Base-by-base conservation (phyloP, 2,888 invertebrate genomes). In the Dryobota labecula region DNA sequence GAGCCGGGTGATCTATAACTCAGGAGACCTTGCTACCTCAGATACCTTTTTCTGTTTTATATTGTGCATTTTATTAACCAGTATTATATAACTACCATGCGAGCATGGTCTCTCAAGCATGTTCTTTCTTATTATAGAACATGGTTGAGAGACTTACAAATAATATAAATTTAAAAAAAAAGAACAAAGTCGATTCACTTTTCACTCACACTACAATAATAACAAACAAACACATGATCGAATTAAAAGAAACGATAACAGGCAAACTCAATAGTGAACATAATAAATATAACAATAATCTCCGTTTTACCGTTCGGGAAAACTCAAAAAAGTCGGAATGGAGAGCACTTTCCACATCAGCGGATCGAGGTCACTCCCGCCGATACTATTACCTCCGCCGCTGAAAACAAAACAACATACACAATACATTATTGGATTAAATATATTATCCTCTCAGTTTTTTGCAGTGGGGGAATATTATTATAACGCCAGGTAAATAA, bases 331-430 rank as follows among this genome's bases (percentile, higher is more conserved):
- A 79, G 75, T 68, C 61, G 70, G 53, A 76, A 76, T 71, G 75
- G 82, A 84, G 84, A 81, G 75, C 80, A 73, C 70, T 83, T 86
- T 88, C 86, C 84, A 78, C 86, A 70, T 82, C 83, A 82, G 62
- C 61, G 87, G 83, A 88, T 88, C 82, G 78, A 81, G 88, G 86
- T 86, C 86, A 83, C 81, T 82, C 73, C 83, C 80, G 69, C 56
- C 81, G 66, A 83, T 81, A 78, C 73, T 73, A 82, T 80, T 84
- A 81, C 78, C 64, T 67, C 51, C 73, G 56, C 61, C 73, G 57
- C 66, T 74, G 67, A 66, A 86, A 82, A 77, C 78, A 78, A 80
- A 84, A 77, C 72, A 82, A 78, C 74, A 78, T 70, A 68, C 74
- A 68, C 71, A 73, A 73, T 68, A 81, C 68, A 82, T 77, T 77